phyloP scores from a whole-genome alignment of 2,113 vertebrate species.

The Ctenodactylus gundi region DNA sequence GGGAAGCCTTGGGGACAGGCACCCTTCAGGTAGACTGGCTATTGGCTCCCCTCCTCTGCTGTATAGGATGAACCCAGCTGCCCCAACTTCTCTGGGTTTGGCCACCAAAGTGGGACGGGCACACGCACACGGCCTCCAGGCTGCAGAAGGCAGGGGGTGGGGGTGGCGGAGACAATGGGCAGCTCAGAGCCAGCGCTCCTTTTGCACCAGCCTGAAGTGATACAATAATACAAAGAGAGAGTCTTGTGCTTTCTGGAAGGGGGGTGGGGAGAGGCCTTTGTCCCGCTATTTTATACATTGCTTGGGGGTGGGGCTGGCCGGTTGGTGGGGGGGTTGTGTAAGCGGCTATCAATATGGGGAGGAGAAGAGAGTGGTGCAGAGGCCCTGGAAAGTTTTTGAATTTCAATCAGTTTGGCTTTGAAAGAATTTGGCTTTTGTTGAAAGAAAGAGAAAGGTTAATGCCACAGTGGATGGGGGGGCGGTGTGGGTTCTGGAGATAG shows the following conservation, averaged over 20 bases:
- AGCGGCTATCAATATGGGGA: slow-evolving; percentile 82
- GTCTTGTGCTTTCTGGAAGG: slow-evolving; percentile 79
- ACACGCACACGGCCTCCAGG: slow-evolving; percentile 38
- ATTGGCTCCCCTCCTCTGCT: background rate
- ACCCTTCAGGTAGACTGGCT: background rate
- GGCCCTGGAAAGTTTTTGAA: slow-evolving; percentile 86
- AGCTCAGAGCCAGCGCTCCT: slow-evolving; percentile 68
- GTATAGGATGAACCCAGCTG: background rate
- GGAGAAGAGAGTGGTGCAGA: slow-evolving; percentile 80
- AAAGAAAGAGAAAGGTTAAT: slow-evolving; percentile 78
- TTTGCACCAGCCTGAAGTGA: slow-evolving; percentile 73
- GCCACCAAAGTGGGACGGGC: slow-evolving; percentile 21
- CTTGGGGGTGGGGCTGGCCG: slow-evolving; percentile 78
- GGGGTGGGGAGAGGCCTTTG: slow-evolving; percentile 82
- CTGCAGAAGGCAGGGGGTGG: slow-evolving; percentile 62
- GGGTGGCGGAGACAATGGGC: slow-evolving; percentile 68
- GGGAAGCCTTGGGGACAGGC: background rate
- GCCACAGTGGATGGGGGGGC: slow-evolving; percentile 82
- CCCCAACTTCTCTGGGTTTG: slow-evolving; percentile 43
- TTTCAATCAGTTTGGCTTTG: slow-evolving; percentile 89
- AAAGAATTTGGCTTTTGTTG: slow-evolving; percentile 87
- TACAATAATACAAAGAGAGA: slow-evolving; percentile 79
- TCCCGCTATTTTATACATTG: slow-evolving; percentile 84
- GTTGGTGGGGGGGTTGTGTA: slow-evolving; percentile 64
- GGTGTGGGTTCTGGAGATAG: slow-evolving; percentile 73